Base-by-base conservation (phyloP, 53 echinoderm and acorn worm species). In the Antedon mediterranea region DNA sequence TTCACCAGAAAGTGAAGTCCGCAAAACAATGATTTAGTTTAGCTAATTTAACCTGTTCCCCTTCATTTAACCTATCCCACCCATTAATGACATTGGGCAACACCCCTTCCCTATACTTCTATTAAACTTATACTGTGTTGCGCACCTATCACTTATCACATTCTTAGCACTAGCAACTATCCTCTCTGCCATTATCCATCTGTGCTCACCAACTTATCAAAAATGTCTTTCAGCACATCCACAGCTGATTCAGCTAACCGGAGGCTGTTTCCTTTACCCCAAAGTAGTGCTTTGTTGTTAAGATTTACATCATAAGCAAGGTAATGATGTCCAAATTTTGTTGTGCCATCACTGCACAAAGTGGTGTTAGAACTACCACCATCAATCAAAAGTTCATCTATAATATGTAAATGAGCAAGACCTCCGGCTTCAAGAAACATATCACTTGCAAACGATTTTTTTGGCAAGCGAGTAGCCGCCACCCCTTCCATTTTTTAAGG, bases 291-390 rank as follows among this genome's bases (percentile, higher is more conserved):
- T 7, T 81, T 72, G 2, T 82, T 78, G 82, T 81, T 78, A 23
- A 73, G 26, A 76, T 82, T 42, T 6, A 85, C 44, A 71, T 86
- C 89, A 70, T 83, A 89, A 26, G 89, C 71, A 2, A 73, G 74
- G 32, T 80, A 85, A 43, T 89, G 79, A 30, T 89, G 83, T 31
- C 86, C 89, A 31, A 43, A 86, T 32, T 89, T 89, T 6, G 83
- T 86, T 71, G 89, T 89, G 0, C 34, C 89, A 73, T 89, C 86
- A 29, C 83, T 83, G 23, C 80, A 78, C 33, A 86, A 37, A 0
- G 85, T 88, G 23, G 57, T 57, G 57, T 57, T 43, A n/a, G n/a
- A n/a, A n/a, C n/a, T n/a, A n/a, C n/a, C n/a, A n/a, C n/a, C n/a
- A n/a, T n/a, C n/a, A n/a, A 74, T 76, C 1, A 76, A 37, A 28